Conservation (phyloP, 2,797 vertebrate species). For the Petrocephalus schoutedeni region DNA sequence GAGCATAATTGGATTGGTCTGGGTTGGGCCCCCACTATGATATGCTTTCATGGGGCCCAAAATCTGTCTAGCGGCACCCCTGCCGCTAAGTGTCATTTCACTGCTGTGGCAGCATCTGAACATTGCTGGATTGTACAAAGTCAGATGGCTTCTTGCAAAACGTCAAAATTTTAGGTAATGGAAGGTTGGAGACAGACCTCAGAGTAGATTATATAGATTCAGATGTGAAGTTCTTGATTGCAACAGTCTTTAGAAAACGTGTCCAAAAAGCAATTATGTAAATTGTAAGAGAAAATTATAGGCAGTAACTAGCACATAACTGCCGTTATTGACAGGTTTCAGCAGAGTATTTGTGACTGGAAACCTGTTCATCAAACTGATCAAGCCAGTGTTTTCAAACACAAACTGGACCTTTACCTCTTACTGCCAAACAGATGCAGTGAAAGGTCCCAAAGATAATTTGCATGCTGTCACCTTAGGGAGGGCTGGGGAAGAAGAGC, state of each 20-base stretch:
- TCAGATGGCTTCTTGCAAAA: neutral
- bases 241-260: neutral
- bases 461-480: neutral
- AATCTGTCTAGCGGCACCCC: too few relatives aligned
- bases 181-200: neutral
- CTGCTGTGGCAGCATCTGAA: neutral
- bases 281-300: neutral
- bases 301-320: neutral
- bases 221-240: neutral
- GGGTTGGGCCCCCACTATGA: too few relatives aligned
- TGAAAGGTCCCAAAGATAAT: neutral
- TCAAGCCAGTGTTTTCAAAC: neutral
- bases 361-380: neutral
- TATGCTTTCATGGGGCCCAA: too few relatives aligned
- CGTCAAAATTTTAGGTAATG: neutral
- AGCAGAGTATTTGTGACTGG: neutral
- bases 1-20: too few relatives aligned
- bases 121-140: neutral
- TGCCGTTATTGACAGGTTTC: neutral
- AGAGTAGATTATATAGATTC: neutral
- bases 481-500: neutral
- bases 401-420: neutral
- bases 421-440: neutral
- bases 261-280: neutral
- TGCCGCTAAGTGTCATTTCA: neutral